A percentile compares a stretch with the other conserved stretches of the same genome.
These are phyloP conservation scores for Eupristina koningsbergeri DNA, from an alignment of 1,140 invertebrate species.

Conservation along the genomic window DNA sequence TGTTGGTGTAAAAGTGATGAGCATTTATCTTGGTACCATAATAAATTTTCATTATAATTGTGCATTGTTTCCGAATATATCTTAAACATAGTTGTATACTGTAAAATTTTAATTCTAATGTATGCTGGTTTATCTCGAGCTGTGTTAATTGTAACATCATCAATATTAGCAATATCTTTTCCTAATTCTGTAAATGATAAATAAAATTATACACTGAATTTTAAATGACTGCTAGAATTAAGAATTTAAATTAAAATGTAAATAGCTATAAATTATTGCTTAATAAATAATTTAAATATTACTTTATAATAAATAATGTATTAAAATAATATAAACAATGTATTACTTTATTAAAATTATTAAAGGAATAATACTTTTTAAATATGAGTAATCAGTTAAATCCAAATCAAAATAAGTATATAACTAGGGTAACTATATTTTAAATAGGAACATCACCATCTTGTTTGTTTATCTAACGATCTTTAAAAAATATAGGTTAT, in stretches of 20 bases:
- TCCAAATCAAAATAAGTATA: conserved; percentile 24
- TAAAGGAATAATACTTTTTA: not conserved
- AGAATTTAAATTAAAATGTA: not conserved
- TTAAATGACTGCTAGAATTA: not conserved
- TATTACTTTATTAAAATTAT: not conserved
- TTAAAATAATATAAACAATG: no score
- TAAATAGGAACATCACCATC: conserved; percentile 37
- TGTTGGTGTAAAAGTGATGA: conserved; percentile 84
- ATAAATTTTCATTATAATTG: conserved; percentile 82
- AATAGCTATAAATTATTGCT: not conserved
- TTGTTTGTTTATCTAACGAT: conserved; percentile 49
- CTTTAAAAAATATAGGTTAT: conserved; percentile 57
- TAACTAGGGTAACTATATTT: conserved; percentile 4
- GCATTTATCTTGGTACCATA: conserved; percentile 81
- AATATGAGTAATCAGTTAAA: not conserved
- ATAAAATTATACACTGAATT: not conserved
- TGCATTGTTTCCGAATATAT: conserved; percentile 78
- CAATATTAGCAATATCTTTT: conserved; percentile 57
- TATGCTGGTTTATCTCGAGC: conserved; percentile 60
- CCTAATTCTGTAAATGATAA: conserved; percentile 62
- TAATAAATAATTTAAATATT: no score
- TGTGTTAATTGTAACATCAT: conserved; percentile 59
- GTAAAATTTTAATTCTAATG: conserved; percentile 71
- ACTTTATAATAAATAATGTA: no score
- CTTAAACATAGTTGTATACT: conserved; percentile 71